phyloP scores from a whole-genome alignment of 2,113 vertebrate genomes.

The Pelobates fuscus region DNA sequence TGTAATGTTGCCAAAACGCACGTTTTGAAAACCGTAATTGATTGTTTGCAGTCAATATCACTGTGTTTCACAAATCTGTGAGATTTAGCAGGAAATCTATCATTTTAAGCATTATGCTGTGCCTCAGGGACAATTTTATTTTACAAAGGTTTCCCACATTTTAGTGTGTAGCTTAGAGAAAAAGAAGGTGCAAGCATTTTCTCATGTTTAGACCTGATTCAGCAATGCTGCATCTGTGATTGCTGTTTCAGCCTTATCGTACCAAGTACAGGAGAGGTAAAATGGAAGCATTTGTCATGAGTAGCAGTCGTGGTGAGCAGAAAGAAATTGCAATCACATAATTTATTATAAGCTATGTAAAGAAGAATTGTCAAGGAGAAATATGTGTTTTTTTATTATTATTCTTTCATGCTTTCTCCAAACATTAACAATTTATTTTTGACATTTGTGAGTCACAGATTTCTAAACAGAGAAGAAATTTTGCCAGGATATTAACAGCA shows the following conservation, averaged over 20 bases:
- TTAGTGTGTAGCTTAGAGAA: not conserved
- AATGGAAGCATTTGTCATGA: conserved; percentile 9
- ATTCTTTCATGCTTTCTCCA: not conserved
- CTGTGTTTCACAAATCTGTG: not conserved
- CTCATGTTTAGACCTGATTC: conserved; percentile 1
- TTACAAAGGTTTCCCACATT: not conserved
- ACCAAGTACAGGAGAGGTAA: conserved; percentile 5
- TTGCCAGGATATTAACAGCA: conserved; percentile 4
- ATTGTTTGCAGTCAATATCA: not conserved
- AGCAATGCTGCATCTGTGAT: not conserved
- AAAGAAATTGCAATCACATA: conserved; percentile 1
- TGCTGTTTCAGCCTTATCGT: conserved; percentile 18
- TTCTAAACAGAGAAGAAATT: not conserved
- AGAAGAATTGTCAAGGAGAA: not conserved
- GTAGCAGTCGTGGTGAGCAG: not conserved
- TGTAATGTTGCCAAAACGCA: too few relatives aligned
- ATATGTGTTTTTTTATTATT: not conserved
- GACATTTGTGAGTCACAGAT: not conserved
- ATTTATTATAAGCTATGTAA: not conserved
- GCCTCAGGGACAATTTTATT: conserved; percentile 5
- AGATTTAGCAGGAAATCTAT: not conserved
- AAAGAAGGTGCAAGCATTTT: conserved; percentile 21
- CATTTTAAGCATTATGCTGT: not conserved
- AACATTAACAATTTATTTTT: not conserved
- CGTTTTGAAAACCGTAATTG: not conserved